Evolutionary conservation across 2,113 vertebrate genomes (phyloP).

Genomic region (Ibidorhyncha struthersii): DNA sequence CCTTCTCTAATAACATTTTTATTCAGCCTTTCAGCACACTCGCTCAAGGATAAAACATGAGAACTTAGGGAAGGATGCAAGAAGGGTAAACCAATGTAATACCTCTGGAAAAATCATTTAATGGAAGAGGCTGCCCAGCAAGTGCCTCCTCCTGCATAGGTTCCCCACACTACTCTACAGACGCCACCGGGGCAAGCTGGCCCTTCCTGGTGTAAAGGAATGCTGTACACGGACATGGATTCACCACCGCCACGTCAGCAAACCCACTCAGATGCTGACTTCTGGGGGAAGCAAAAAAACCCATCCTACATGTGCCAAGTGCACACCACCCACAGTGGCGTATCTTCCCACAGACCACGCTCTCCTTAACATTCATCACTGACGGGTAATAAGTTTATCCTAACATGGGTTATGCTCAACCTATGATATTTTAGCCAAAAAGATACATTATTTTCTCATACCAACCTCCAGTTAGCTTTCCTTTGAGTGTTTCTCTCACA

Average conservation of each 20-base stretch:
- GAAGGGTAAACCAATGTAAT: not conserved
- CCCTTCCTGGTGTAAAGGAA: not conserved
- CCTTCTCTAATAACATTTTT: not conserved
- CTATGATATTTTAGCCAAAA: not conserved
- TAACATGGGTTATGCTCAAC: not conserved
- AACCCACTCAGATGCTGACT: not conserved
- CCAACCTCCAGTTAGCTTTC: not conserved
- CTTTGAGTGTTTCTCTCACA: not conserved
- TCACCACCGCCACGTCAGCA: not conserved
- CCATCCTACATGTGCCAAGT: not conserved
- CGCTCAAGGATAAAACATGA: not conserved
- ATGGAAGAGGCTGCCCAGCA: not conserved
- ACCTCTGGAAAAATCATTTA: not conserved
- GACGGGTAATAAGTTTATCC: not conserved
- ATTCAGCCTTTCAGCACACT: not conserved
- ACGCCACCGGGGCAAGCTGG: not conserved
- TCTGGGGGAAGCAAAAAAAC: not conserved
- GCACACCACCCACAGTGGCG: rapidly evolving
- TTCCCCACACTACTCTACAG: not conserved
- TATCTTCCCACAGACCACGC: not conserved
- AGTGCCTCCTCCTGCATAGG: not conserved
- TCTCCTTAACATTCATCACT: not conserved
- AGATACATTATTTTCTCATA: not conserved
- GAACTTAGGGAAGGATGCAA: not conserved
- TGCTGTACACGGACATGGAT: not conserved